These are phyloP conservation scores for Pangasius larnaudii DNA, from an alignment of 2,797 vertebrate species.

Conservation along the genomic window DNA sequence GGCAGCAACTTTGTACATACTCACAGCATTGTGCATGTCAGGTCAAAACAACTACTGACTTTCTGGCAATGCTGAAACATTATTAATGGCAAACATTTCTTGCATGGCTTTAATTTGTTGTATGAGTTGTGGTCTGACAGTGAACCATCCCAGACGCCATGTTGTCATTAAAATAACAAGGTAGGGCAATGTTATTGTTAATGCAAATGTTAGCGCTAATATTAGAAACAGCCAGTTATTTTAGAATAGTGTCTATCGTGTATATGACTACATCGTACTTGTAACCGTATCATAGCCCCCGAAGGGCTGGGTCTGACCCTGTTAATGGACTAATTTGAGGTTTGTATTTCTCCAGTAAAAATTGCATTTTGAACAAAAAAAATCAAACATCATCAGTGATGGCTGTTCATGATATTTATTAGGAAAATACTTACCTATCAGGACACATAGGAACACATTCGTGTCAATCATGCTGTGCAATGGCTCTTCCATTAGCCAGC, in stretches of 20 bases:
- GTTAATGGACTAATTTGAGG: too few species aligned
- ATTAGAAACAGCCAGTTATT: not conserved
- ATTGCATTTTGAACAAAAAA: too few species aligned
- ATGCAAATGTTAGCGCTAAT: not conserved
- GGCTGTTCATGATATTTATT: too few species aligned
- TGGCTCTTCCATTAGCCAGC: too few species aligned
- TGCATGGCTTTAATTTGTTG: not conserved
- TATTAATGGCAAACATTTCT: not conserved
- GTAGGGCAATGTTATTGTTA: not conserved
- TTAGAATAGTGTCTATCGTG: not conserved
- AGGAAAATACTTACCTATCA: too few species aligned
- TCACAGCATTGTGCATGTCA: not conserved
- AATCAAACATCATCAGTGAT: too few species aligned
- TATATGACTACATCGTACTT: not conserved
- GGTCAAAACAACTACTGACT: not conserved
- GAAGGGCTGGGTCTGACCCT: too few species aligned
- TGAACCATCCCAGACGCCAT: not conserved
- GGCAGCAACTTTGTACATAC: not conserved
- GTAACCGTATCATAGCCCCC: not conserved
- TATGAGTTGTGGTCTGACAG: not conserved
- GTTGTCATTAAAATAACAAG: not conserved
- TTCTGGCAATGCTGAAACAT: not conserved
- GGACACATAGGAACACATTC: too few species aligned
- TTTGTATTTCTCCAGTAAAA: too few species aligned
- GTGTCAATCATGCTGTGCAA: too few species aligned